Percentiles rank a stretch among this genome's conserved stretches.
Conservation (phyloP, 1,140 invertebrate species). For the Trachymyrmex cornetzi region DNA sequence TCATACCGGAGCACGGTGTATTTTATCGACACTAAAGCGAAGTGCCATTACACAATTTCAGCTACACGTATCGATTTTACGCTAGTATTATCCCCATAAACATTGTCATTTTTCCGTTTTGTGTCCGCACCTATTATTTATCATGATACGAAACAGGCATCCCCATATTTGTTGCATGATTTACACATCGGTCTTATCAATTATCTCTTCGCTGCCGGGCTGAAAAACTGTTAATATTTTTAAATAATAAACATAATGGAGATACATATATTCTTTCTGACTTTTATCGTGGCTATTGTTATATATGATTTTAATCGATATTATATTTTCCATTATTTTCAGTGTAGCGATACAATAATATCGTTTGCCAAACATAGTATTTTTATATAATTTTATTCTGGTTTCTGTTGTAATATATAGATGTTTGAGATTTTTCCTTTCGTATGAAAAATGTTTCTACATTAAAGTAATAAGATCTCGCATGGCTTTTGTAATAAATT, state of each 20-base stretch:
- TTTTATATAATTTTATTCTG: background rate
- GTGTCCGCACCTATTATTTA: slow-evolving; percentile 3
- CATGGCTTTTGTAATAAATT: background rate
- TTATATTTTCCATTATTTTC: slow-evolving; percentile 1
- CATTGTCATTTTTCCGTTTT: slow-evolving; percentile 29
- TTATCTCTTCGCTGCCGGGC: background rate
- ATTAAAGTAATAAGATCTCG: background rate
- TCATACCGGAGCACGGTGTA: slow-evolving; percentile 9
- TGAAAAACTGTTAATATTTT: background rate
- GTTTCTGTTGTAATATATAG: background rate
- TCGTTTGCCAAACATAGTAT: background rate
- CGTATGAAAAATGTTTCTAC: background rate
- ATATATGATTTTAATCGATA: slow-evolving; percentile 17
- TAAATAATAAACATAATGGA: background rate
- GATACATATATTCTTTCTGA: background rate
- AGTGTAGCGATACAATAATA: background rate
- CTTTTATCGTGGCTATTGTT: background rate
- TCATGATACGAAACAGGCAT: background rate
- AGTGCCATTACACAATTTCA: slow-evolving; percentile 46
- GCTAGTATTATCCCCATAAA: slow-evolving; percentile 7
- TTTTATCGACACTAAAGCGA: slow-evolving; percentile 46
- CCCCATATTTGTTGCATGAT: background rate
- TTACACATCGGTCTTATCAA: background rate
- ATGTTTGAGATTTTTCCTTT: background rate
- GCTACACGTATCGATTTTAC: slow-evolving; percentile 24